Percentiles rank a stretch among this genome's conserved stretches.
Evolutionary conservation across 2,888 invertebrate species (phyloP).

Genomic region (Pecten maximus): DNA sequence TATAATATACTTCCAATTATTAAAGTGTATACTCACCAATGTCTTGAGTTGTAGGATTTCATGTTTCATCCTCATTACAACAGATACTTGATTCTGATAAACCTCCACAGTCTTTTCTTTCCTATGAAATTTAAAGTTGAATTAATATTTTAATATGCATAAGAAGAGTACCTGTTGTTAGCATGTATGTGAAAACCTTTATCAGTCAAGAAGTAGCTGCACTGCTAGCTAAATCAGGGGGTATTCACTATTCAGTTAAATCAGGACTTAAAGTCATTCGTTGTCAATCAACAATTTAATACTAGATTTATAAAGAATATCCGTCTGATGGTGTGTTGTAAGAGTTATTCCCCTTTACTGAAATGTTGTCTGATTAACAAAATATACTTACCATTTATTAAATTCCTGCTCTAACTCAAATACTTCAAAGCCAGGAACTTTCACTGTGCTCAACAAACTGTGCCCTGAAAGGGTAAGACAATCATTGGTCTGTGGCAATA

Average conservation of each 20-base stretch:
- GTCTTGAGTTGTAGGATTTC: constrained; percentile 80
- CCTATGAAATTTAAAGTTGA: constrained; percentile 78
- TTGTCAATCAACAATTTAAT: too few relatives aligned
- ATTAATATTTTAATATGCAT: too few relatives aligned
- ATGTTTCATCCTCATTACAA: constrained; percentile 80
- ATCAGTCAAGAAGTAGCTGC: too few relatives aligned
- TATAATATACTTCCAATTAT: too few relatives aligned
- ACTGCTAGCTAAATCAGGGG: too few relatives aligned
- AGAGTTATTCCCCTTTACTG: neutral
- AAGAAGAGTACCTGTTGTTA: too few relatives aligned
- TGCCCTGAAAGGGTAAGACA: constrained; percentile 66
- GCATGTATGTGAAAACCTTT: too few relatives aligned
- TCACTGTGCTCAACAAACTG: constrained; percentile 66
- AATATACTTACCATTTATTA: constrained; percentile 78
- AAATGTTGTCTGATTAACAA: neutral
- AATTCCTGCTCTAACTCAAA: constrained; percentile 81
- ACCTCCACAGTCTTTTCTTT: constrained; percentile 81
- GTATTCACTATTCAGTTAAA: too few relatives aligned
- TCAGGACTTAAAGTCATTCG: too few relatives aligned
- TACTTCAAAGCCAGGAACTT: constrained; percentile 78
- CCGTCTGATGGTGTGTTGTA: too few relatives aligned
- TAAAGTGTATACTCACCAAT: constrained; percentile 73
- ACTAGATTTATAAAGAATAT: too few relatives aligned
- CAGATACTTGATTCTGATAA: constrained; percentile 81
- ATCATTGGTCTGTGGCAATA: neutral